phyloP scores from a whole-genome alignment of 2,888 invertebrate species.

The Drosophila meridiana region DNA sequence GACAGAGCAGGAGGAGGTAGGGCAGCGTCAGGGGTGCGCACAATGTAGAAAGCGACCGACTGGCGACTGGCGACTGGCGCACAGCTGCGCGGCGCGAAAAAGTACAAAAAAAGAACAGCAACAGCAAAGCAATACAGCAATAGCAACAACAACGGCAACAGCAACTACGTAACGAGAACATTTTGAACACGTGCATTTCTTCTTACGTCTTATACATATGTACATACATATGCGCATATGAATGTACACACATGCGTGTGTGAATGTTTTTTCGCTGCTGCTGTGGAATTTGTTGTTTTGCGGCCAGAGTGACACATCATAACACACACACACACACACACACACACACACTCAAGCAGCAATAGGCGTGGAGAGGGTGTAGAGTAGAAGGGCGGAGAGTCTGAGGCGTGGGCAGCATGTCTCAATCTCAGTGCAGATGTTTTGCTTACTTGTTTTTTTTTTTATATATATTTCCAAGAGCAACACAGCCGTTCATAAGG shows the following conservation, averaged over 20 bases:
- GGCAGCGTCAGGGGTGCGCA: constrained; percentile 22
- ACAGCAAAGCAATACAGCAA: constrained; percentile 48
- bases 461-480: constrained; percentile 10
- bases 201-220: constrained; percentile 55
- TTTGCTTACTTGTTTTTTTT: constrained; percentile 19
- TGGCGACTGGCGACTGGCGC: constrained; percentile 78
- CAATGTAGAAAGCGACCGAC: constrained; percentile 75
- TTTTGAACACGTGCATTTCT: constrained; percentile 78
- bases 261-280: constrained; percentile 10
- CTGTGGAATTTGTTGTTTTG: constrained; percentile 62
- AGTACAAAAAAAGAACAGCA: constrained; percentile 59
- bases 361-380: constrained; percentile 1
- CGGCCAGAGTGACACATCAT: constrained; percentile 71
- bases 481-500: constrained; percentile 17
- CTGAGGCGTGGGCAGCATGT: constrained; percentile 41
- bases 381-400: constrained; percentile 2
- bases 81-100: constrained; percentile 76
- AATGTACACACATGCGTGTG: constrained; percentile 23
- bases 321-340: constrained; percentile 20
- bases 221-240: constrained; percentile 15
- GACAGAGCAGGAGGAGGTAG: constrained; percentile 6
- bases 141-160: constrained; percentile 43
- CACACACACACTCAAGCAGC: constrained; percentile 1
- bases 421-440: constrained; percentile 65
- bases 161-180: constrained; percentile 69